Evolutionary conservation across 2,113 vertebrate genomes (phyloP).

Genomic region (Callospermophilus lateralis): DNA sequence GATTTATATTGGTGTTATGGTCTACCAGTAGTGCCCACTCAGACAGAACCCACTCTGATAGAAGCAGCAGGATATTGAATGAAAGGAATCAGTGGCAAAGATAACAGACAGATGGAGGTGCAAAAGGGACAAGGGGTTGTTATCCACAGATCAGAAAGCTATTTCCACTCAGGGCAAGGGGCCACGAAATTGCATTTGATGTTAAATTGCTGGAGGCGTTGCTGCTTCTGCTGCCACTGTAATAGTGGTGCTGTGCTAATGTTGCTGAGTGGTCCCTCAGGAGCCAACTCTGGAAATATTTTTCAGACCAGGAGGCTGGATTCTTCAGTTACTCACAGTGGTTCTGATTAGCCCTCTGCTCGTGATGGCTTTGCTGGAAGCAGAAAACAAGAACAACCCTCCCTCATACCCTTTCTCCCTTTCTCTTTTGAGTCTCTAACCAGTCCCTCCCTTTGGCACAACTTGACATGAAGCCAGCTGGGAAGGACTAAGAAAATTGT

Average conservation of each 20-base stretch:
- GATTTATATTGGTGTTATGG: background rate
- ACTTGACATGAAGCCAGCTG: background rate
- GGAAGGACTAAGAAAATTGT: background rate
- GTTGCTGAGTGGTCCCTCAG: background rate
- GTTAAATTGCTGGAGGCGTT: background rate
- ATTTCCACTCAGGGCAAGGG: background rate
- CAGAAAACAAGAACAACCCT: background rate
- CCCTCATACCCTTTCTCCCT: background rate
- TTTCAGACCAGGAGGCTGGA: background rate
- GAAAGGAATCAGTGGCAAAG: background rate
- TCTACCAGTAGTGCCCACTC: background rate
- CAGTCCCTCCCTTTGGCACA: background rate
- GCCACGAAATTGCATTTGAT: background rate
- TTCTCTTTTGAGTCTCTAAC: background rate
- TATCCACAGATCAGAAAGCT: background rate
- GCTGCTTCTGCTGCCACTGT: background rate
- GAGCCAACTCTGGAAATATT: background rate
- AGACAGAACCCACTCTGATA: background rate
- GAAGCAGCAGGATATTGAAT: background rate
- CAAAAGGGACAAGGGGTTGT: background rate
- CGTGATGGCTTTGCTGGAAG: background rate
- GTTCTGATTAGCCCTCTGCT: background rate
- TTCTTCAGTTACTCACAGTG: background rate
- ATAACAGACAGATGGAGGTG: background rate
- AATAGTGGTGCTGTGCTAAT: background rate